These are phyloP conservation scores for Empidonax traillii DNA, from an alignment of 2,113 vertebrate genomes.

Conservation along the genomic window DNA sequence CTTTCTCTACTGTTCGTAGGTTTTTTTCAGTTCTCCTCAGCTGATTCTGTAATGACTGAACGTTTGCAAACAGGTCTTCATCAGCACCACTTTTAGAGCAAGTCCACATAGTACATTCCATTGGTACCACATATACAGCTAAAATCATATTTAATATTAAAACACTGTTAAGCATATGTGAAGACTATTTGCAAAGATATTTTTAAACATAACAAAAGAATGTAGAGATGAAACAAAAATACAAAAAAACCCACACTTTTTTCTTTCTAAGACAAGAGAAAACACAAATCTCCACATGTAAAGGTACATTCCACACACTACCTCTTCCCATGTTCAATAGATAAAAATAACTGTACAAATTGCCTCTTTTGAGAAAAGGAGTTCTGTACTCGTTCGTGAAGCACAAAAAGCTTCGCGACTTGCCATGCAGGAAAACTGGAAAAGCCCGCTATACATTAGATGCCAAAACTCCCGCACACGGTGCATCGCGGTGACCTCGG, in stretches of 20 bases:
- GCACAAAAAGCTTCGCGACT: background rate
- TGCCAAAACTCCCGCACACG: background rate
- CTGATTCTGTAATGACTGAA: slow-evolving; percentile 72
- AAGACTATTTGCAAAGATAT: background rate
- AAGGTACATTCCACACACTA: background rate
- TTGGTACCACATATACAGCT: background rate
- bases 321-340: background rate
- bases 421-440: accelerated
- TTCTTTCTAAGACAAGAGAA: background rate
- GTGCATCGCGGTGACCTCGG: accelerated
- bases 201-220: background rate
- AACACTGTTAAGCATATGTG: accelerated
- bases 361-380: background rate
- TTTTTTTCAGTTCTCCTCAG: slow-evolving; percentile 75
- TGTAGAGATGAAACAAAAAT: background rate
- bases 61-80: slow-evolving; percentile 68
- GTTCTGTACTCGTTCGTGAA: background rate
- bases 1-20: slow-evolving; percentile 71
- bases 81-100: slow-evolving; percentile 40
- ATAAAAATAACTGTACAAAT: background rate
- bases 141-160: background rate
- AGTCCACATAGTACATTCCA: slow-evolving; percentile 43
- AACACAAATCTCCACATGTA: background rate
- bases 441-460: accelerated
- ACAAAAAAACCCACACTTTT: background rate